Percentiles rank a stretch among this genome's conserved stretches.
Evolutionary conservation across 2,888 invertebrate genomes (phyloP).

Genomic region (Eilema sororculum): DNA sequence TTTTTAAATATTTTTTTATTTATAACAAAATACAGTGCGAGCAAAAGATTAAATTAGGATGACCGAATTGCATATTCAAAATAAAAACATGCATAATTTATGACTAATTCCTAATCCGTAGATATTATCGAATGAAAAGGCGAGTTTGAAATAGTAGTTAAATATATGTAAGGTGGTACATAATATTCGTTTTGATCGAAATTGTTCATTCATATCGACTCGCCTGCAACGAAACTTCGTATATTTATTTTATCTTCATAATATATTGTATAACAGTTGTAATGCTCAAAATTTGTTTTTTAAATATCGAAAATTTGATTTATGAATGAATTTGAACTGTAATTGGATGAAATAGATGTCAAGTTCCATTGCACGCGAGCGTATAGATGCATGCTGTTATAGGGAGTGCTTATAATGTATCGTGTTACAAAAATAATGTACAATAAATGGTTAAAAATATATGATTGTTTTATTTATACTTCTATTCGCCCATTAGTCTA

Average conservation of each 20-base stretch:
- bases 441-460: constrained; percentile 74
- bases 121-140: constrained; percentile 46
- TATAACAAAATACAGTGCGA: too few relatives aligned
- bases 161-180: constrained; percentile 41
- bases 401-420: constrained; percentile 77
- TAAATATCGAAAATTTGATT: background rate
- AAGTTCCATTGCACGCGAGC: constrained; percentile 51
- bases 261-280: background rate
- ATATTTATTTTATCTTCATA: background rate
- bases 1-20: too few relatives aligned
- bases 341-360: constrained; percentile 12
- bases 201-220: constrained; percentile 48
- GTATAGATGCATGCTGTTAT: constrained; percentile 69
- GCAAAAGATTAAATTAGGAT: too few relatives aligned
- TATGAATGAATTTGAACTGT: constrained; percentile 15
- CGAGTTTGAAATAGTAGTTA: constrained; percentile 40
- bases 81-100: constrained; percentile 36
- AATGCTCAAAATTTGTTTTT: background rate
- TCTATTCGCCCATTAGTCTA: too few relatives aligned
- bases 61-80: background rate
- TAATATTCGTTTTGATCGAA: constrained; percentile 35
- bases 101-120: constrained; percentile 34
- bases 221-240: constrained; percentile 46
- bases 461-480: constrained; percentile 30
- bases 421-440: constrained; percentile 81